Conservation (phyloP, 2,797 vertebrate species). For the Artibeus jamaicensis region DNA sequence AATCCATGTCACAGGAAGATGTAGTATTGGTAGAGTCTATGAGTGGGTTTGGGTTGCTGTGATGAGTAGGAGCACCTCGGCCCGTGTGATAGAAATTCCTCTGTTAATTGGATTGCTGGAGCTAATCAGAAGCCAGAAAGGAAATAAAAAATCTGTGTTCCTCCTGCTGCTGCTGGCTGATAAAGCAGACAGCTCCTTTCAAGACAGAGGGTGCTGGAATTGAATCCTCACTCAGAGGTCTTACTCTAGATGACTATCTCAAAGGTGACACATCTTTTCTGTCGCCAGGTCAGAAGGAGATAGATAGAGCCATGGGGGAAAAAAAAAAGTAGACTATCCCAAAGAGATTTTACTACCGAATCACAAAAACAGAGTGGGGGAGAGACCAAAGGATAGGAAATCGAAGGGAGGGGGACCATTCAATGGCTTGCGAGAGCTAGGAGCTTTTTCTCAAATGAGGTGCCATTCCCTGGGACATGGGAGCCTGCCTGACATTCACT, state of each 20-base stretch:
- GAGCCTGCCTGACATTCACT: not conserved
- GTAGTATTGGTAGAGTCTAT: conserved; percentile 79
- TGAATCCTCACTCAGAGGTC: conserved; percentile 9
- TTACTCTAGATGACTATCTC: conserved; percentile 11
- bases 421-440: not conserved
- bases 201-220: conserved; percentile 23
- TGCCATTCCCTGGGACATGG: not conserved
- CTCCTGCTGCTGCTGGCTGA: conserved; percentile 73
- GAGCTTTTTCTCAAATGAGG: not conserved
- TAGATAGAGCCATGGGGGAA: not conserved
- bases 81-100: conserved; percentile 82
- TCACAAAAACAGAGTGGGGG: not conserved
- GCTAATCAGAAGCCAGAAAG: conserved; percentile 81
- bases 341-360: not conserved
- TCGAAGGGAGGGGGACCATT: not conserved
- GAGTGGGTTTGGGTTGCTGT: conserved; percentile 75
- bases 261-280: not conserved
- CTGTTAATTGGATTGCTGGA: conserved; percentile 84
- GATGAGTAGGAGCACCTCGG: conserved; percentile 79
- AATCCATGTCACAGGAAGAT: conserved; percentile 79
- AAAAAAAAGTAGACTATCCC: not conserved
- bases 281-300: not conserved
- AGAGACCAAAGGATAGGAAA: not conserved
- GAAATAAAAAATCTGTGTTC: conserved; percentile 68
- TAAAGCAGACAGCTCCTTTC: conserved; percentile 72